phyloP scores from a whole-genome alignment of 2,797 vertebrate genomes.

The Epinephelus coioides region DNA sequence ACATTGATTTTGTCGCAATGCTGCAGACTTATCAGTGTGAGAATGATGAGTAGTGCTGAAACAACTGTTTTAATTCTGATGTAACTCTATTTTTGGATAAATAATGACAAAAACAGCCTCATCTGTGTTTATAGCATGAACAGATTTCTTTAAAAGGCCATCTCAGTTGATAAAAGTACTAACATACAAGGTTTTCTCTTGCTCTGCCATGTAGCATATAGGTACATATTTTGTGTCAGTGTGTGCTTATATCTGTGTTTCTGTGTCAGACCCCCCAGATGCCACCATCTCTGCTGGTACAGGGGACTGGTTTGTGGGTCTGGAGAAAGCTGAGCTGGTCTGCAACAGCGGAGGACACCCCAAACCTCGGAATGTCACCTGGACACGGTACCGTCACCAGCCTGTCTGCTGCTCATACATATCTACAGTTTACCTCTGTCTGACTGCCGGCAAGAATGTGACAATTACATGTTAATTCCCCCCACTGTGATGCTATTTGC shows the following conservation, averaged over 20 bases:
- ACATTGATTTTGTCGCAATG: background rate
- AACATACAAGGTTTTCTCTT: too few species aligned
- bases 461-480: constrained; percentile 43
- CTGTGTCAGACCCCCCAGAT: constrained; percentile 83
- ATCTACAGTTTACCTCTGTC: constrained; percentile 4
- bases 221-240: background rate
- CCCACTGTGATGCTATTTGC: constrained; percentile 24
- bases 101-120: background rate
- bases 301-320: constrained; percentile 67
- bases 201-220: background rate
- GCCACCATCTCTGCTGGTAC: constrained; percentile 64
- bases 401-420: constrained; percentile 17
- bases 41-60: background rate
- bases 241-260: constrained; percentile 28
- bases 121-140: background rate
- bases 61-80: background rate
- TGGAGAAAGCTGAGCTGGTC: constrained; percentile 74
- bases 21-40: background rate
- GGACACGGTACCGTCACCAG: constrained; percentile 80
- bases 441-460: constrained; percentile 34
- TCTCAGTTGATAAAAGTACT: too few species aligned
- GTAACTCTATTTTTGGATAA: background rate
- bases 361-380: constrained; percentile 78
- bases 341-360: constrained; percentile 80
- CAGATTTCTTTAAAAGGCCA: background rate